Evolutionary conservation across 1,140 invertebrate genomes (phyloP).

Genomic region (Nephotettix cincticeps): DNA sequence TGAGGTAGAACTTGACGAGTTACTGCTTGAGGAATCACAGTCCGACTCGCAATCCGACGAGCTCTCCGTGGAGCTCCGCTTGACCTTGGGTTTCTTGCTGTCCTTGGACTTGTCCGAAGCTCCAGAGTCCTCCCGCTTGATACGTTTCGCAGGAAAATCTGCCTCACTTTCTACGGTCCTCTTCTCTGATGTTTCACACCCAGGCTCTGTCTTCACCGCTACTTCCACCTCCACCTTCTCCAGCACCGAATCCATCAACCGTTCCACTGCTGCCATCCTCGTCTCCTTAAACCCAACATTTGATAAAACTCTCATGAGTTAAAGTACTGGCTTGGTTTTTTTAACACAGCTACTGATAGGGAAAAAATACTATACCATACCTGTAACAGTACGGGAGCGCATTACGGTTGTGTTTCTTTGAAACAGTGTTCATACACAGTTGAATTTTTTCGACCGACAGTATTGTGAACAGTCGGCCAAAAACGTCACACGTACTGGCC

Average conservation of each 20-base stretch:
- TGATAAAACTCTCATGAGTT: too few species aligned
- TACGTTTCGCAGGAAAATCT: conserved; percentile 7
- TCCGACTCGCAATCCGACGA: conserved; percentile 26
- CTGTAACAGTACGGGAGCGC: too few species aligned
- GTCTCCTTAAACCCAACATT: conserved; percentile 14
- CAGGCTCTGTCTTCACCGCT: not conserved
- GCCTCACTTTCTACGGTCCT: conserved; percentile 15
- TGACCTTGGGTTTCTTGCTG: not conserved
- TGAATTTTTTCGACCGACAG: too few species aligned
- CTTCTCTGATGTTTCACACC: not conserved
- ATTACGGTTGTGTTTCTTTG: too few species aligned
- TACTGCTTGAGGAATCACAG: conserved; percentile 26
- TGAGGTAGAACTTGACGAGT: conserved; percentile 11
- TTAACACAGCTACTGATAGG: too few species aligned
- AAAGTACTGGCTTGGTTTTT: too few species aligned
- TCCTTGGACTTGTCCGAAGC: conserved; percentile 10
- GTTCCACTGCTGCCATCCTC: conserved; percentile 3
- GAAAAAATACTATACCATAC: too few species aligned
- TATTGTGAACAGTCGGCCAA: too few species aligned
- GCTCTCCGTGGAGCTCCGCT: conserved; percentile 17
- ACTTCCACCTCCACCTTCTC: not conserved
- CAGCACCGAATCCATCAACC: not conserved
- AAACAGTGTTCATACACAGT: too few species aligned
- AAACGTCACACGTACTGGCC: too few species aligned
- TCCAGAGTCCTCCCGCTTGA: conserved; percentile 22